A percentile compares a stretch with the other conserved stretches of the same genome.
phyloP scores from a whole-genome alignment of 2,113 vertebrate genomes.

The Edolisoma coerulescens region DNA sequence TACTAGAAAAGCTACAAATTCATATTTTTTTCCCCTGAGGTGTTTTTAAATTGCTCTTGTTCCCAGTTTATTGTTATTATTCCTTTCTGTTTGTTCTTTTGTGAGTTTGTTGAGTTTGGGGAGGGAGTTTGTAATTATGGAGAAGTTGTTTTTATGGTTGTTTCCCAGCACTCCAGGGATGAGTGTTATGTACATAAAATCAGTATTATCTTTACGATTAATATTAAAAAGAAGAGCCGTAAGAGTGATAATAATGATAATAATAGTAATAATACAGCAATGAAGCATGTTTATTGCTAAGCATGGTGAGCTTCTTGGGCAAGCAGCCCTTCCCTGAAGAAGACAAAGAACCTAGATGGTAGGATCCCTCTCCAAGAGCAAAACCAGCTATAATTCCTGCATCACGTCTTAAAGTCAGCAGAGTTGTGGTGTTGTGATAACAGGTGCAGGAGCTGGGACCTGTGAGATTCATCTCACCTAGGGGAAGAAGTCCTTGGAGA shows the following conservation, averaged over 20 bases:
- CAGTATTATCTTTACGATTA: not conserved
- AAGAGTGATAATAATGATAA: not conserved
- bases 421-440: not conserved
- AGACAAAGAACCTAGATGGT: not conserved
- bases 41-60: slow-evolving; percentile 10
- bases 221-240: not conserved
- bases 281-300: not conserved
- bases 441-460: not conserved
- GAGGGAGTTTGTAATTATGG: not conserved
- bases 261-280: not conserved
- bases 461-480: not conserved
- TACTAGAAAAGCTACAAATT: not conserved
- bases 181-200: not conserved
- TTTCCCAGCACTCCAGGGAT: not conserved
- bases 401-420: not conserved
- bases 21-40: not conserved
- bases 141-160: not conserved
- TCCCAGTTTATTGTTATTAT: slow-evolving; percentile 8
- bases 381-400: not conserved
- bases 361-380: not conserved
- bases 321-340: not conserved
- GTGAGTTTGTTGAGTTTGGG: not conserved
- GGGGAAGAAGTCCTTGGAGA: not conserved
- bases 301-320: not conserved
- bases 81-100: slow-evolving; percentile 14